Percentiles rank a stretch among this genome's conserved stretches.
phyloP scores from a whole-genome alignment of 1,140 invertebrate species.

The Zaprionus vittiger region DNA sequence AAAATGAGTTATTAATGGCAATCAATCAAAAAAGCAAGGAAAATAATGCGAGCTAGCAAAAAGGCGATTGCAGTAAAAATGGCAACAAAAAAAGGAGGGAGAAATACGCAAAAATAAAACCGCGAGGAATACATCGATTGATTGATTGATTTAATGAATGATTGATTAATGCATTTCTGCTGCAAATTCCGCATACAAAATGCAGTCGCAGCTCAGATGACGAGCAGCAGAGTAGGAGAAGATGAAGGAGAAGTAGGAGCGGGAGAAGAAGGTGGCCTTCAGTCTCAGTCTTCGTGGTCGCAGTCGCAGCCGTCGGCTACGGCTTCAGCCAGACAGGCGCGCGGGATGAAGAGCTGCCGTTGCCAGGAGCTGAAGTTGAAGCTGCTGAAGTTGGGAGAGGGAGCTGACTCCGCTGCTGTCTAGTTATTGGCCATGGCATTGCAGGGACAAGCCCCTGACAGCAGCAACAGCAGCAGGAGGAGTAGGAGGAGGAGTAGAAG shows the following conservation, averaged over 20 bases:
- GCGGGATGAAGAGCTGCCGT: conserved; percentile 31
- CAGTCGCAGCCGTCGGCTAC: conserved; percentile 48
- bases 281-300: conserved; percentile 60
- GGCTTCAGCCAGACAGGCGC: conserved; percentile 57
- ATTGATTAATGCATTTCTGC: conserved; percentile 83
- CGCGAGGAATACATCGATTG: conserved; percentile 77
- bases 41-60: conserved; percentile 46
- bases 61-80: conserved; percentile 12
- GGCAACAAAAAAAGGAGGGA: conserved; percentile 9
- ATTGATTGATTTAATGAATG: conserved; percentile 83
- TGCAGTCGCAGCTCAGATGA: conserved; percentile 47
- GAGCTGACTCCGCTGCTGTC: conserved; percentile 19
- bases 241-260: conserved; percentile 19
- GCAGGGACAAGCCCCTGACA: conserved; percentile 34
- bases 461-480: conserved; percentile 18
- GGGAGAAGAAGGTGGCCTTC: conserved; percentile 65
- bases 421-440: conserved; percentile 70
- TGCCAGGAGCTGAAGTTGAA: conserved; percentile 36
- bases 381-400: background rate
- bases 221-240: conserved; percentile 13
- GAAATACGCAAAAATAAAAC: conserved; percentile 40
- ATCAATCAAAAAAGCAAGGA: conserved; percentile 71
- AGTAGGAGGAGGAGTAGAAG: background rate
- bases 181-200: conserved; percentile 81
- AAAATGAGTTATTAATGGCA: conserved; percentile 82